These are phyloP conservation scores for Cylindroiulus punctatus DNA, from an alignment of 2,888 invertebrate genomes.

Conservation along the genomic window DNA sequence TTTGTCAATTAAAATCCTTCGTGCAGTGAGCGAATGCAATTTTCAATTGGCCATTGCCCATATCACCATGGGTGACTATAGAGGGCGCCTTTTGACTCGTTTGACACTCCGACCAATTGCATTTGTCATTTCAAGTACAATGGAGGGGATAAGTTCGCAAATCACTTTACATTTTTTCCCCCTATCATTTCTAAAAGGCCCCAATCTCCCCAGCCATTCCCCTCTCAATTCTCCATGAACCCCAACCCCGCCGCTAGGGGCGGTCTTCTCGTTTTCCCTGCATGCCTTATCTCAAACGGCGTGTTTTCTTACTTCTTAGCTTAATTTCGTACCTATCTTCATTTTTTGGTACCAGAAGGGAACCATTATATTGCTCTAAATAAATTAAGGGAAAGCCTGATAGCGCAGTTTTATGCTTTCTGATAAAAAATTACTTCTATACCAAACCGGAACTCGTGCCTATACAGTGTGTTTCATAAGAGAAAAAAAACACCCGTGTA, in stretches of 20 bases:
- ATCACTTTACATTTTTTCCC: neutral
- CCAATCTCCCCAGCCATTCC: neutral
- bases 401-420: neutral
- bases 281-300: neutral
- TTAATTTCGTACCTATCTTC: neutral
- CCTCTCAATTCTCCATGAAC: neutral
- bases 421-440: neutral
- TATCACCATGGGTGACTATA: neutral
- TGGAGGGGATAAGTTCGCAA: slow-evolving; percentile 1
- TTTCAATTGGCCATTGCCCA: neutral
- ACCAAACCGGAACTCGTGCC: too few species aligned
- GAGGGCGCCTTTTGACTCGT: neutral
- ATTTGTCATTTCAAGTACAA: neutral
- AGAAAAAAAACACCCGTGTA: too few species aligned
- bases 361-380: neutral
- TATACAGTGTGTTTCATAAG: too few species aligned
- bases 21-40: neutral
- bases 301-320: neutral
- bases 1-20: neutral
- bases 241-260: neutral
- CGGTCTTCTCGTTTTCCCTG: neutral
- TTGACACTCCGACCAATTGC: neutral
- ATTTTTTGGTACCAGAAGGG: neutral
- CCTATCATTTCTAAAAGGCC: neutral
- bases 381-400: neutral